Conservation (phyloP, 37 sponge, comb jelly and placozoan species). For the Chondrilla cf. caribensis region DNA sequence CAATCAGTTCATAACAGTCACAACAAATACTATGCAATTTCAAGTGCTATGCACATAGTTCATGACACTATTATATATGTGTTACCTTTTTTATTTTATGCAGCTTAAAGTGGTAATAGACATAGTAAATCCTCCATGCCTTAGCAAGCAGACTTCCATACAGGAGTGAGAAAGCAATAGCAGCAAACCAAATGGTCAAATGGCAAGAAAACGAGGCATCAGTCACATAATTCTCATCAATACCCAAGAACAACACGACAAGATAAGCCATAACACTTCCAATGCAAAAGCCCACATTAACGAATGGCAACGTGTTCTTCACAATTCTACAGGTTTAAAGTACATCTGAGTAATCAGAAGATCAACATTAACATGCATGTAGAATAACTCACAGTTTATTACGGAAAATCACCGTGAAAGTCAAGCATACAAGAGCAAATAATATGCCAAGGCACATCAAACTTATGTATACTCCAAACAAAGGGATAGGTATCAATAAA, state of each 20-base stretch:
- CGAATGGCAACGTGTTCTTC: neutral
- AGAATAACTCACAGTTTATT: constrained; percentile 14
- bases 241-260: constrained; percentile 8
- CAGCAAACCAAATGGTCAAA: constrained; percentile 6
- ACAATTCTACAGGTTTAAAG: neutral
- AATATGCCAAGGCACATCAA: neutral
- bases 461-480: constrained; percentile 6
- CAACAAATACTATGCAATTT: no score
- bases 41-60: no score
- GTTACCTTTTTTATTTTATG: neutral
- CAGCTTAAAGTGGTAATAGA: neutral
- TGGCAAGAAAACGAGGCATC: neutral
- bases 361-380: neutral
- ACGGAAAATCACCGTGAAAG: neutral
- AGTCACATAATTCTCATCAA: neutral
- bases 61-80: no score
- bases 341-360: neutral
- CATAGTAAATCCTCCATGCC: constrained; percentile 6
- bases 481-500: neutral
- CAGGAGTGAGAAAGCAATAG: constrained; percentile 1
- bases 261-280: constrained; percentile 5
- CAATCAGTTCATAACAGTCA: no score
- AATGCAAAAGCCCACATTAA: constrained; percentile 9
- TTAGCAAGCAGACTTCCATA: constrained; percentile 26
- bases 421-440: neutral